Evolutionary conservation across 2,888 invertebrate genomes (phyloP).

Genomic region (Octodonta nipae): DNA sequence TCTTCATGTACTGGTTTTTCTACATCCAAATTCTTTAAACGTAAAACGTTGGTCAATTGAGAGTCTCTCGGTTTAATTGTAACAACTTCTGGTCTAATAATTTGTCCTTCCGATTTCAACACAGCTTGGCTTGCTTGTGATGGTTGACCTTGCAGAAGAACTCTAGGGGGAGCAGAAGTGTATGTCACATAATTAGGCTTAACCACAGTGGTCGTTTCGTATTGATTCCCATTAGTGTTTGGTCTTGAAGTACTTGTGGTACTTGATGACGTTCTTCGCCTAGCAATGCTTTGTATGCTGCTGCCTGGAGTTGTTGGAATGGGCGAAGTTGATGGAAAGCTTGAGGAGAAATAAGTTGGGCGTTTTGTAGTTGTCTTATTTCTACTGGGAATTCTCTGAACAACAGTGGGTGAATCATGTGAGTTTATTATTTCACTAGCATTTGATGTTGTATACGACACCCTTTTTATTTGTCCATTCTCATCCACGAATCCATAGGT

Average conservation of each 20-base stretch:
- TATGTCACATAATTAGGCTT: constrained; percentile 27
- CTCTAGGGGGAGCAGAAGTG: constrained; percentile 31
- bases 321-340: no score
- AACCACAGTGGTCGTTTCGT: background rate
- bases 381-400: constrained; percentile 2
- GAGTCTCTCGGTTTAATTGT: constrained; percentile 26
- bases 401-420: constrained; percentile 3
- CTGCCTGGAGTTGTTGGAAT: constrained; percentile 43
- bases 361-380: constrained; percentile 31
- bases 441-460: constrained; percentile 54
- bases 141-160: constrained; percentile 24
- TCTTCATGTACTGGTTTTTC: constrained; percentile 44
- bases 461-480: constrained; percentile 63
- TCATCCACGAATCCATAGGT: constrained; percentile 71
- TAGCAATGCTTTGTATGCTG: constrained; percentile 48
- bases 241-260: constrained; percentile 27
- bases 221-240: constrained; percentile 18
- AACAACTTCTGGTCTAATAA: constrained; percentile 27
- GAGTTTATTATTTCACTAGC: constrained; percentile 37
- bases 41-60: constrained; percentile 22
- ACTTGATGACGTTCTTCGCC: constrained; percentile 38
- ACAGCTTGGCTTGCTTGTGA: constrained; percentile 16
- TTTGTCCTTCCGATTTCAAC: constrained; percentile 28
- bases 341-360: constrained; percentile 16
- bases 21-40: constrained; percentile 27